phyloP scores from a whole-genome alignment of 2,113 vertebrate species.

The Seriola aureovittata region DNA sequence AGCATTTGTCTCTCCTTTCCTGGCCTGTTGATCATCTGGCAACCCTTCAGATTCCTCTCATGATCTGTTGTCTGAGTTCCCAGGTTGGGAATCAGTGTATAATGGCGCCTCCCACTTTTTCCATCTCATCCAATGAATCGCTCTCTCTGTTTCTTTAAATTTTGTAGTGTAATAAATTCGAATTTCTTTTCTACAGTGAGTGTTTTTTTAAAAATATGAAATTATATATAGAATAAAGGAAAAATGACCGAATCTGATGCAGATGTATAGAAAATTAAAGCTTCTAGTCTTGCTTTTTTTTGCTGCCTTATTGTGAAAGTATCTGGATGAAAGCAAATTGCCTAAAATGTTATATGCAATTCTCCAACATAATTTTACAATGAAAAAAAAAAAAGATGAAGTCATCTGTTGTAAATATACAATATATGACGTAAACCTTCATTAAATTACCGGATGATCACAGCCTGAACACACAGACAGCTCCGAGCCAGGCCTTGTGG shows the following conservation, averaged over 20 bases:
- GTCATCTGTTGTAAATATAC: conserved; percentile 45
- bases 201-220: neutral
- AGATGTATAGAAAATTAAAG: neutral
- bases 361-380: conserved; percentile 13
- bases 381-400: conserved; percentile 32
- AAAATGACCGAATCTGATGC: neutral
- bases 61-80: neutral
- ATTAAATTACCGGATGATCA: conserved; percentile 34
- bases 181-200: no score
- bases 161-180: no score
- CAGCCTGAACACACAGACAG: conserved; percentile 11
- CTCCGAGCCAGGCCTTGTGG: conserved; percentile 51
- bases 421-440: conserved; percentile 47
- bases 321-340: neutral
- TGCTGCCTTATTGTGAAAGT: neutral
- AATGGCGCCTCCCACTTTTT: neutral
- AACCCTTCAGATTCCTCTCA: neutral
- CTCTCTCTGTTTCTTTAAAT: no score
- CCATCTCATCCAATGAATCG: neutral
- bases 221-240: neutral
- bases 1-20: neutral
- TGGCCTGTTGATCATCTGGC: neutral
- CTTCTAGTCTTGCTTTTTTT: neutral
- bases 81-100: neutral
- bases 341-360: neutral